These are phyloP conservation scores for Thereva nobilitata DNA, from an alignment of 2,888 invertebrate species.

Conservation along the genomic window DNA sequence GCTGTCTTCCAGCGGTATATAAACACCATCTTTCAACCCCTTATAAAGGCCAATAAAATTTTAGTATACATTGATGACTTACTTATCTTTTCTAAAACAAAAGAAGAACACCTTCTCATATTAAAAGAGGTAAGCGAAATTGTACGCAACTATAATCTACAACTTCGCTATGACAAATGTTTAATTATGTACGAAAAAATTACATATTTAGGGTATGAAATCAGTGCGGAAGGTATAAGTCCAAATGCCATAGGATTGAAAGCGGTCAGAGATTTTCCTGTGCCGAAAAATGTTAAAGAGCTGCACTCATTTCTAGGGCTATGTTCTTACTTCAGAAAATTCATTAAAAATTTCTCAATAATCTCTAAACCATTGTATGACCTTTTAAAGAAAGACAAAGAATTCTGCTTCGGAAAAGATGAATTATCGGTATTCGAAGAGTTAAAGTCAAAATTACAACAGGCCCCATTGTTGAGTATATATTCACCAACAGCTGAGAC, in stretches of 20 bases:
- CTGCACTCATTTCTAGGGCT: not conserved
- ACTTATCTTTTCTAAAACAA: too few species aligned
- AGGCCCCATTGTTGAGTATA: slow-evolving; percentile 46
- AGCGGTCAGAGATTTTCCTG: not conserved
- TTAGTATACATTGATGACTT: too few species aligned
- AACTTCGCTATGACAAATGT: not conserved
- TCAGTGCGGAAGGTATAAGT: not conserved
- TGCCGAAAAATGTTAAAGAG: not conserved
- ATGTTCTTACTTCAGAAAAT: not conserved
- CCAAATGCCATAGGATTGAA: not conserved
- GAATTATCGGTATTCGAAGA: slow-evolving; percentile 28
- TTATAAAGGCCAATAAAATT: too few species aligned
- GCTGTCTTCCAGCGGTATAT: too few species aligned
- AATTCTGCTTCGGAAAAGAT: slow-evolving; percentile 14
- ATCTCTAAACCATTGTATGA: not conserved
- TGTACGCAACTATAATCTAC: not conserved
- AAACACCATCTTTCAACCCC: too few species aligned
- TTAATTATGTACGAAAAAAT: not conserved
- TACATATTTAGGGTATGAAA: not conserved
- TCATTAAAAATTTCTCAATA: not conserved
- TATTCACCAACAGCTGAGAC: slow-evolving; percentile 46
- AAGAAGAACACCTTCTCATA: not conserved
- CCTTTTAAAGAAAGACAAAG: not conserved
- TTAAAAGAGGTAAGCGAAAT: not conserved
- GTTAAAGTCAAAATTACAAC: slow-evolving; percentile 29